Base-by-base conservation (phyloP, 2,888 invertebrate genomes). In the Chrysina gloriosa region DNA sequence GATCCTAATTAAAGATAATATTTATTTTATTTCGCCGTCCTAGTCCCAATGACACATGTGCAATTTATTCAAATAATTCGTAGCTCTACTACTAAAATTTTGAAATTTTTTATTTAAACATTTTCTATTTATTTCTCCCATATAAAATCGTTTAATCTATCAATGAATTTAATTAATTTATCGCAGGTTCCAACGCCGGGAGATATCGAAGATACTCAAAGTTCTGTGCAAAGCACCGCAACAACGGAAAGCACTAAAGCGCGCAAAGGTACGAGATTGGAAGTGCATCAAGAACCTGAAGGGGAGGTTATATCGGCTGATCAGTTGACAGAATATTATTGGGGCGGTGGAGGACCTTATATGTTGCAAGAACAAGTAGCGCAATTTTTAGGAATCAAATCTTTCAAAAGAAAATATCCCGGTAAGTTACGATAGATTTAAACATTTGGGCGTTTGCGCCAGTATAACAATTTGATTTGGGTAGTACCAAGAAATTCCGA, bases 351-450 rank as follows among this genome's bases (percentile, higher is more conserved):
- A 54, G 93, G 97, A 77, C 92, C 93, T 56, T 96, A 91, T 84
- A 95, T 97, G 93, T 90, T 98, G 68, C 97, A 98, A 83, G 98
- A 98, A 82, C 98, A 93, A 82, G 92, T 99, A 70, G 95, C 96
- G 0, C 94, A 97, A 81, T 97, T 94, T 84, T 87, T 99, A 70
- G 94, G 94, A 36, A 94, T 98, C 29, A 97, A 96, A 80, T 97
- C 97, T 67, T 98, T 99, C 83, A 98, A 98, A 82, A 88, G 98
- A 72, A 96, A 97, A 80, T 96, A 96, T 84, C 93, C 95, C n/a
- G 95, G 95, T 82, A 82, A 95, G 63, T 89, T 90, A 16, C 14
- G 2, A 3, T 34, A 34, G 9, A 4, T 11, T 5, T n/a, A n/a
- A 36, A 3, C 2, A n/a, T n/a, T n/a, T n/a, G n/a, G n/a, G n/a